These are phyloP conservation scores for Rhinopomastus cyanomelas DNA, from an alignment of 2,113 vertebrate species.

Conservation along the genomic window DNA sequence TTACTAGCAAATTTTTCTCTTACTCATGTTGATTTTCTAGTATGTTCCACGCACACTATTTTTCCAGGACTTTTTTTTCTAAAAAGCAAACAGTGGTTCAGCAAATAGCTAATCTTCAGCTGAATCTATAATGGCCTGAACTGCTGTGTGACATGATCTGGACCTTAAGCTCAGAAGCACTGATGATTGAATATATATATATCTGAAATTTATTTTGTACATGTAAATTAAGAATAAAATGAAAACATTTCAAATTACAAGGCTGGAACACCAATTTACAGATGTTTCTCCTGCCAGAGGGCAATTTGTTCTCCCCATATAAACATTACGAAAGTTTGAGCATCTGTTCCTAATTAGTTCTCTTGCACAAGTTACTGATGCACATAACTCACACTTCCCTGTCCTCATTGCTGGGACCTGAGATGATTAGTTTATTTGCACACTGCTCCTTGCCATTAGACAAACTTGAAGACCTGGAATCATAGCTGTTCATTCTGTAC, in stretches of 20 bases:
- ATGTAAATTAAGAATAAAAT: constrained; percentile 52
- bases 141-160: constrained; percentile 31
- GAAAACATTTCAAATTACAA: constrained; percentile 31
- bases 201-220: constrained; percentile 21
- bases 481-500: constrained; percentile 17
- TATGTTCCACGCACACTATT: neutral
- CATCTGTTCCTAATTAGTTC: constrained; percentile 66
- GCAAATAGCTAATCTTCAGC: neutral
- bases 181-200: neutral
- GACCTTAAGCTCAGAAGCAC: neutral
- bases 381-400: constrained; percentile 23
- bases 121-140: neutral
- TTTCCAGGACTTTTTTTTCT: neutral
- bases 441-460: constrained; percentile 19
- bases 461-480: neutral
- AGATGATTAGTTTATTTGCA: constrained; percentile 59
- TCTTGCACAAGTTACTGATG: constrained; percentile 33
- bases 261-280: constrained; percentile 21
- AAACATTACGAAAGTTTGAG: constrained; percentile 42
- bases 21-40: neutral
- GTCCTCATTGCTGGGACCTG: neutral
- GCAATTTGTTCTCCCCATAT: constrained; percentile 57
- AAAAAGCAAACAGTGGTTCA: neutral
- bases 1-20: neutral
- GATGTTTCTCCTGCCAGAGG: constrained; percentile 30